Evolutionary conservation across 2,888 invertebrate species (phyloP).

Genomic region (Entomobrya multifasciata): DNA sequence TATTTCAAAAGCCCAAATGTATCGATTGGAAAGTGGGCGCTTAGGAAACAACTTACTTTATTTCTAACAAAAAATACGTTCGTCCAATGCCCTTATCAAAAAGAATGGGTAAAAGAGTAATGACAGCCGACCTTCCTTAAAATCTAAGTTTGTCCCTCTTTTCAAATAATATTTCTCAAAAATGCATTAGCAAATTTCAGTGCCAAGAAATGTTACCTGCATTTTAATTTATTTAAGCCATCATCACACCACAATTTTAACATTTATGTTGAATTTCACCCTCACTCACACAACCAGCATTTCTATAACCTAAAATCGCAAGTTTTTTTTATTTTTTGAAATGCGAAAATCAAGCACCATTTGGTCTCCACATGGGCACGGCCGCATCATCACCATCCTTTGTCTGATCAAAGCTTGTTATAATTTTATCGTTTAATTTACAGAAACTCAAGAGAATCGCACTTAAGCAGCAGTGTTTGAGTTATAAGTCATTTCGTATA

Average conservation of each 20-base stretch:
- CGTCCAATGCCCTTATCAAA: neutral
- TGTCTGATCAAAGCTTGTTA: neutral
- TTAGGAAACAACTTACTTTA: neutral
- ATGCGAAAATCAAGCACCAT: neutral
- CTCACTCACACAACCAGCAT: neutral
- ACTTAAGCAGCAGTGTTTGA: neutral
- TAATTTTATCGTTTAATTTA: neutral
- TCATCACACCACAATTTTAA: neutral
- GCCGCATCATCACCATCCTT: neutral
- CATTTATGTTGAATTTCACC: neutral
- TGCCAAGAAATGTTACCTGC: too few relatives aligned
- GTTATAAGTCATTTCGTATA: neutral
- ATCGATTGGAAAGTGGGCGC: too few relatives aligned
- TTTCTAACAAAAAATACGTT: slow-evolving; percentile 58
- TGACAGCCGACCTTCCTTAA: too few relatives aligned
- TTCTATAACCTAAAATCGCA: slow-evolving; percentile 2
- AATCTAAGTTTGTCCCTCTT: too few relatives aligned
- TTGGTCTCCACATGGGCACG: slow-evolving; percentile 38
- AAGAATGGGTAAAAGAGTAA: neutral
- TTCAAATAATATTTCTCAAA: too few relatives aligned
- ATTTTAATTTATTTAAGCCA: too few relatives aligned
- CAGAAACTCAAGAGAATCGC: neutral
- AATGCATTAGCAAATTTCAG: too few relatives aligned
- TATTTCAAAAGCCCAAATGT: too few relatives aligned
- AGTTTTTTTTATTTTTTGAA: neutral